Evolutionary conservation across 2,888 invertebrate genomes (phyloP), one percentile per base, ranked within the genome.

Genomic region (Cheilosia pagana): DNA sequence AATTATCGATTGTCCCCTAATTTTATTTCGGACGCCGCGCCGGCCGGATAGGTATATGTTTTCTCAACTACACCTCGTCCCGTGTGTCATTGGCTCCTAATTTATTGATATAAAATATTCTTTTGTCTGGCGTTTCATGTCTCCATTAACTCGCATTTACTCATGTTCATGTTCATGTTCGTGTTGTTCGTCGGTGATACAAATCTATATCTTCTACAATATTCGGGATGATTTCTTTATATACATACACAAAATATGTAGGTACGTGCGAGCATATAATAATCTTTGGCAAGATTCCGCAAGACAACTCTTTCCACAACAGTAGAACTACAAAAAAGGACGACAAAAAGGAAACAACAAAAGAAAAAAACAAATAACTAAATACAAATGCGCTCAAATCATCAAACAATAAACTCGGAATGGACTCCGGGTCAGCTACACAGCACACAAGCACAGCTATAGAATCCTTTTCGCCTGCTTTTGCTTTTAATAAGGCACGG

Each of bases 371-470:
- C 59, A 86, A 77, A 76, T 67, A 72, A 83, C 68, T 76, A 71
- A 83, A 62, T 87, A 75, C 82, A 81, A 87, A 86, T 74, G 76
- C 83, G 79, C 83, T 90, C 90, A 91, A 91, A 91, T 91, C 91
- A 91, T 91, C 91, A 91, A 91, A 91, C 91, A 91, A 91, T 91
- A 91, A 91, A 91, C 91, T 91, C 91, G 90, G 91, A 91, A 91
- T 91, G 90, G 91, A 91, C 91, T 91, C 90, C 91, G 88, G 85
- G 85, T 85, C 81, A 85, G 50, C 75, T 71, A 25, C 70, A 55
- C 23, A 5, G 41, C 25, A 28, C 41, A 78, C 72, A 68, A 63
- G 48, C 55, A 78, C 74, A 62, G 28, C n/a, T n/a, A 31, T n/a
- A 31, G 60, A 60, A 72, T 79, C 65, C 63, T 70, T 59, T 65